Percentiles rank a stretch among this genome's conserved stretches.
These are phyloP conservation scores for Ptyas mucosa DNA, from an alignment of 2,113 vertebrate species.

Conservation along the genomic window DNA sequence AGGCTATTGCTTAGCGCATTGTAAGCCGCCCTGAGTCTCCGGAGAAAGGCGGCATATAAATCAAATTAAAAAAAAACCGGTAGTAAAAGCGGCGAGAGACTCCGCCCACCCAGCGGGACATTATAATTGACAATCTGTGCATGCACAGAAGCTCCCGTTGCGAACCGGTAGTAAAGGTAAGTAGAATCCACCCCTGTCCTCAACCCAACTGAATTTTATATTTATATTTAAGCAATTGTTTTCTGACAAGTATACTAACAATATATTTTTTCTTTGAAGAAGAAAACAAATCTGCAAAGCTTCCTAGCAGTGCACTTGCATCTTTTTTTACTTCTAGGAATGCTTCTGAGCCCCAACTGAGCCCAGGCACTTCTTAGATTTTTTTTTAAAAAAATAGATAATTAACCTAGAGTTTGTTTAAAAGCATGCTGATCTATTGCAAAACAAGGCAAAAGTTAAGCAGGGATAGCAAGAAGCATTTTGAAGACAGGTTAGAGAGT, in stretches of 20 bases:
- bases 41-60: no score
- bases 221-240: background rate
- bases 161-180: no score
- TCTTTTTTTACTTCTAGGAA: background rate
- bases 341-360: background rate
- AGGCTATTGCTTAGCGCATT: no score
- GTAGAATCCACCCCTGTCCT: no score
- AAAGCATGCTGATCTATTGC: background rate
- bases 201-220: background rate
- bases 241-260: background rate
- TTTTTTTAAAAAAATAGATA: background rate
- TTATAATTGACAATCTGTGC: no score
- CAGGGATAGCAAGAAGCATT: background rate
- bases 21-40: no score
- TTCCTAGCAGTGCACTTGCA: background rate
- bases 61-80: no score
- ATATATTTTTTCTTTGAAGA: background rate
- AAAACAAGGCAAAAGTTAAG: background rate
- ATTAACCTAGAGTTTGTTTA: background rate
- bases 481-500: background rate
- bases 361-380: background rate
- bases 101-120: no score
- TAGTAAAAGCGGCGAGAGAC: no score
- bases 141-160: no score
- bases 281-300: background rate